phyloP scores from a whole-genome alignment of 2,797 vertebrate species.

The Taenioides sp. region DNA sequence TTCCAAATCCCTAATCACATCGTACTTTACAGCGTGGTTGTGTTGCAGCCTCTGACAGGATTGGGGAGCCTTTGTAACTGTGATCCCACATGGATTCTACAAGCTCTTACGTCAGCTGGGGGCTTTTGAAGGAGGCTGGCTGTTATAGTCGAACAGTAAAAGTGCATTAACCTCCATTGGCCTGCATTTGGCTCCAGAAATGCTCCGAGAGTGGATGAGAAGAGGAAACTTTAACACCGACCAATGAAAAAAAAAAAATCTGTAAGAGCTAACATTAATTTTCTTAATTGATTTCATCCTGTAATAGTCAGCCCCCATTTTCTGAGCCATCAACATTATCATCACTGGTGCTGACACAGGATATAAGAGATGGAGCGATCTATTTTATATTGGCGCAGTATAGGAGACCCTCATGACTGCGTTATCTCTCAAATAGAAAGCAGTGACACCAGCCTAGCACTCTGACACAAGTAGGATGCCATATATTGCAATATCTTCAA shows the following conservation, averaged over 20 bases:
- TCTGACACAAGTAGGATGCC: conserved; percentile 60
- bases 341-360: conserved; percentile 67
- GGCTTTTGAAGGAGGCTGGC: conserved; percentile 57
- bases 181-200: conserved; percentile 77
- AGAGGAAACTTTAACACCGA: conserved; percentile 53
- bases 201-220: conserved; percentile 61
- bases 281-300: conserved; percentile 88
- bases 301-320: conserved; percentile 64
- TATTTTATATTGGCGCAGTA: conserved; percentile 68
- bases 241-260: conserved; percentile 53
- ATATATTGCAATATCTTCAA: conserved; percentile 55
- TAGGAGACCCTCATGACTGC: conserved; percentile 50
- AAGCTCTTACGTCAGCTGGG: conserved; percentile 61
- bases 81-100: conserved; percentile 60
- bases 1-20: conserved; percentile 18
- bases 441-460: conserved; percentile 47
- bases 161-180: conserved; percentile 90
- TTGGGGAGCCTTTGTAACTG: conserved; percentile 49
- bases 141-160: conserved; percentile 80
- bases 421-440: conserved; percentile 42
- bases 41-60: conserved; percentile 28
- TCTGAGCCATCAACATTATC: conserved; percentile 69
- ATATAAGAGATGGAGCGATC: conserved; percentile 78
- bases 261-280: conserved; percentile 84
- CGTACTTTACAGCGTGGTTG: conserved; percentile 24